Evolutionary conservation across 1,140 invertebrate genomes (phyloP).

Genomic region (Drosophila kurseongensis): DNA sequence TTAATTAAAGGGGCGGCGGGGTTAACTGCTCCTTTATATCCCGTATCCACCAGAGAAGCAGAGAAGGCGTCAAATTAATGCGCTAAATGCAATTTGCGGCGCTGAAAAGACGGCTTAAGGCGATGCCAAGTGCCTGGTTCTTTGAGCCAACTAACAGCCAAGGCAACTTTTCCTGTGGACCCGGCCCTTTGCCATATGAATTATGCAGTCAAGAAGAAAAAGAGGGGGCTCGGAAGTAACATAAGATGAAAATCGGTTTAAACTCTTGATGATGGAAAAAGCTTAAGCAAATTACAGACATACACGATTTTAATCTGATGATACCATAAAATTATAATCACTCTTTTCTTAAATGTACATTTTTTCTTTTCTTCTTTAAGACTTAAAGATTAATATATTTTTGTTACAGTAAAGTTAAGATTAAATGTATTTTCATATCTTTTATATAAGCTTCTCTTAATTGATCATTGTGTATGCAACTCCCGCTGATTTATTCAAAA

Average conservation of each 20-base stretch:
- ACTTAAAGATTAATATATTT: neutral
- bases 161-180: slow-evolving; percentile 29
- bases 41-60: slow-evolving; percentile 1
- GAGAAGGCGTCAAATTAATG: slow-evolving; percentile 64
- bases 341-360: neutral
- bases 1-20: slow-evolving; percentile 18
- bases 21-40: slow-evolving; percentile 9
- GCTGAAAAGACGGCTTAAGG: slow-evolving; percentile 51
- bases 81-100: slow-evolving; percentile 73
- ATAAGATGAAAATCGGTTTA: slow-evolving; percentile 33
- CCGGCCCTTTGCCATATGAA: slow-evolving; percentile 40
- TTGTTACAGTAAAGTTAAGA: too few species aligned
- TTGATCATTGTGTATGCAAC: neutral
- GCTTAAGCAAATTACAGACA: neutral
- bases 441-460: slow-evolving; percentile 1
- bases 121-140: slow-evolving; percentile 42
- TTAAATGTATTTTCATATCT: too few species aligned
- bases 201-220: slow-evolving; percentile 30
- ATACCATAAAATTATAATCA: too few species aligned
- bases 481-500: slow-evolving; percentile 18
- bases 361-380: too few species aligned
- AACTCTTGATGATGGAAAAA: slow-evolving; percentile 16
- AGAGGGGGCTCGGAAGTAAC: neutral
- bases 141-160: slow-evolving; percentile 44
- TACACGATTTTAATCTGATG: too few species aligned